phyloP scores from a whole-genome alignment of 1,140 invertebrate genomes.

The Paracyclopina nana region DNA sequence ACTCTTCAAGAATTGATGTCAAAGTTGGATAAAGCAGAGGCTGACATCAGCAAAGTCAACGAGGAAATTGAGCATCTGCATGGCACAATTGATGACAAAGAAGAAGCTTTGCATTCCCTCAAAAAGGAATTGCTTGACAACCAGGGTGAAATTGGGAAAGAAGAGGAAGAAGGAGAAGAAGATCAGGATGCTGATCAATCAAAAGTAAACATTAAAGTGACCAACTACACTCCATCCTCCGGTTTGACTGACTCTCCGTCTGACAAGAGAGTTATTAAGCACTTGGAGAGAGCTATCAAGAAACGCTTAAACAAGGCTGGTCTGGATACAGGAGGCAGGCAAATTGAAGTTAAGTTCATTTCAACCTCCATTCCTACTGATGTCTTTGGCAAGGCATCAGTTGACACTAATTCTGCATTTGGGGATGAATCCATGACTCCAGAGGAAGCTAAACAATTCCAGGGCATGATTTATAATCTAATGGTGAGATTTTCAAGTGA shows the following conservation, averaged over 20 bases:
- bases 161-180: background rate
- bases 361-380: no score
- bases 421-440: background rate
- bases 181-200: background rate
- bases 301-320: background rate
- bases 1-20: background rate
- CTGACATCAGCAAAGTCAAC: background rate
- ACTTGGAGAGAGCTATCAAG: background rate
- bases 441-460: constrained; percentile 2
- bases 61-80: background rate
- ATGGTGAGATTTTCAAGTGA: constrained; percentile 6
- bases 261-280: background rate
- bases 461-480: constrained; percentile 16
- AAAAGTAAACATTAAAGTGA: background rate
- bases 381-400: background rate
- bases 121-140: background rate
- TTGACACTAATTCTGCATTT: background rate
- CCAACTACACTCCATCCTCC: background rate
- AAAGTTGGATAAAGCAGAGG: background rate
- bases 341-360: constrained; percentile 1
- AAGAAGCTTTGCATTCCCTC: background rate
- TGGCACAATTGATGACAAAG: background rate
- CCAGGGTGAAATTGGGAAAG: background rate
- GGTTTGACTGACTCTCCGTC: background rate
- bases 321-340: background rate